A percentile compares a stretch with the other conserved stretches of the same genome.
Evolutionary conservation across 2,888 invertebrate genomes (phyloP).

Genomic region (Cotesia congregata): DNA sequence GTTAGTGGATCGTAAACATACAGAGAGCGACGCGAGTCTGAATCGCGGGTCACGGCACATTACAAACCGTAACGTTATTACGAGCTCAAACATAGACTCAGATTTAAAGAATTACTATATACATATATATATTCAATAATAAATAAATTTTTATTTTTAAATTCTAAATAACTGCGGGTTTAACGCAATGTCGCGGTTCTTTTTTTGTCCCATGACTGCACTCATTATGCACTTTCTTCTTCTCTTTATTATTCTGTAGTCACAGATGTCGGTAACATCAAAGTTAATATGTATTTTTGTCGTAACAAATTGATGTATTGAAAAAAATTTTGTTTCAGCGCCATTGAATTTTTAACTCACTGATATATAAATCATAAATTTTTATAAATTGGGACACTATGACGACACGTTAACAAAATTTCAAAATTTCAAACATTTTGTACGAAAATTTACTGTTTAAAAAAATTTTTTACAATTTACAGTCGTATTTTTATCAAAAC

Average conservation of each 20-base stretch:
- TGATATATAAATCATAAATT: no score
- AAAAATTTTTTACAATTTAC: no score
- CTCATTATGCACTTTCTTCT: constrained; percentile 2
- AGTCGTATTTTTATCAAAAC: no score
- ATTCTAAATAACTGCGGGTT: not conserved
- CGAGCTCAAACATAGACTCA: constrained; percentile 44
- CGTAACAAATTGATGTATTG: not conserved
- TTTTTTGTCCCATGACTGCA: not conserved
- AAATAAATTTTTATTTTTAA: not conserved
- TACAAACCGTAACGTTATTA: constrained; percentile 60
- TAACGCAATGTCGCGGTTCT: not conserved
- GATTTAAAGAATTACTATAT: not conserved
- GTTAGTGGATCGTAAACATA: constrained; percentile 57
- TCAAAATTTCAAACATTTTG: no score
- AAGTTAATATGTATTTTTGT: not conserved
- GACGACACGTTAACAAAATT: no score
- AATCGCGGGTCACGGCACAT: constrained; percentile 59
- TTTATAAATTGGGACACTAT: no score
- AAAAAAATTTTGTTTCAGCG: not conserved
- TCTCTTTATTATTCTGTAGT: constrained; percentile 13
- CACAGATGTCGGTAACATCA: not conserved
- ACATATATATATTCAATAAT: not conserved
- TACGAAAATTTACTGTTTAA: no score
- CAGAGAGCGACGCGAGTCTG: constrained; percentile 59
- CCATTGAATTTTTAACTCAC: not conserved